Conservation (phyloP, 2,113 vertebrate genomes). For the Terrapene triunguis region DNA sequence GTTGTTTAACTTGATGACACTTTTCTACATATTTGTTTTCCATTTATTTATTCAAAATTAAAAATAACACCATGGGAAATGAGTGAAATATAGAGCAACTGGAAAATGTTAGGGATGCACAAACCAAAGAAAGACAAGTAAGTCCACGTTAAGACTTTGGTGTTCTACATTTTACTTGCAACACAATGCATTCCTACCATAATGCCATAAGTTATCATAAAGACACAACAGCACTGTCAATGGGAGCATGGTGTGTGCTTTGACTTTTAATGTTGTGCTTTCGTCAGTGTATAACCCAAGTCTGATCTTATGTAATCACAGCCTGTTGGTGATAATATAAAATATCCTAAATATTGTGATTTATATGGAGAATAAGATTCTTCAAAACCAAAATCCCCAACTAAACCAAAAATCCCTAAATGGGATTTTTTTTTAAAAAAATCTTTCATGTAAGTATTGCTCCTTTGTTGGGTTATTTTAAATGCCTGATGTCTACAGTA, state of each 20-base stretch:
- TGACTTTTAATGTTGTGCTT: constrained; percentile 50
- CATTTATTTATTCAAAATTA: background rate
- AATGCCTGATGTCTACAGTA: constrained; percentile 18
- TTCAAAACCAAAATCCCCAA: background rate
- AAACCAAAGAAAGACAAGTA: constrained; percentile 4
- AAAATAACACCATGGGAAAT: background rate
- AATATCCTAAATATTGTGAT: constrained; percentile 59
- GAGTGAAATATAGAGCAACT: background rate
- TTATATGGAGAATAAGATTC: constrained; percentile 18
- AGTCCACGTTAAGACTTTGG: background rate
- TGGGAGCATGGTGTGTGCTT: constrained; percentile 53
- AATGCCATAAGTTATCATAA: constrained; percentile 26
- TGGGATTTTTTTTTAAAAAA: background rate
- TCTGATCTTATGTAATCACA: constrained; percentile 31
- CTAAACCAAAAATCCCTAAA: background rate
- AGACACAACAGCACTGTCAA: constrained; percentile 44
- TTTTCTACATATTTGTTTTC: background rate
- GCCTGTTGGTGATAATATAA: constrained; percentile 46
- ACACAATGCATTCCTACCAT: constrained; percentile 26
- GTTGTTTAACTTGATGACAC: background rate
- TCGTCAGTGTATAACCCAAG: constrained; percentile 27
- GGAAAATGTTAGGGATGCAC: background rate
- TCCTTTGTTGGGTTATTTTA: constrained; percentile 42
- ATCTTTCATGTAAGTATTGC: background rate
- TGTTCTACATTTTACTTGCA: constrained; percentile 26